These are phyloP conservation scores for Istiophorus platypterus DNA, from an alignment of 2,113 vertebrate genomes.

Conservation along the genomic window DNA sequence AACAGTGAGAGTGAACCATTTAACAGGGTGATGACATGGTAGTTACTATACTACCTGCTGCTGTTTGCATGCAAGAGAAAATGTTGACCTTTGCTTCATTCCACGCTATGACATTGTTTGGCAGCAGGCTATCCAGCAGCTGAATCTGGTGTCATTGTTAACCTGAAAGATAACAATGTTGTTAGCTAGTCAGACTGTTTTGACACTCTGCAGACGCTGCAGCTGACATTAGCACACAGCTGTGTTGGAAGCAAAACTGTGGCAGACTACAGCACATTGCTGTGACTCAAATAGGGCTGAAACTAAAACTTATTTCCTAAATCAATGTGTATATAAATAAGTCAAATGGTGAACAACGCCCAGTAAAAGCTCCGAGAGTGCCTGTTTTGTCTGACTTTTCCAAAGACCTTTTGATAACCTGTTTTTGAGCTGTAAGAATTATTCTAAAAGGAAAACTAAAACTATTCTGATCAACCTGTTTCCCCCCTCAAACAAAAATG, in stretches of 20 bases:
- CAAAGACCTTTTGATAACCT: no score
- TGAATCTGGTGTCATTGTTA: slow-evolving; percentile 56
- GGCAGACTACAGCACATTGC: background rate
- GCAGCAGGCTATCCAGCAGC: slow-evolving; percentile 46
- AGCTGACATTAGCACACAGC: background rate
- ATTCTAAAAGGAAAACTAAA: no score
- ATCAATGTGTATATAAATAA: no score
- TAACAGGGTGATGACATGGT: background rate
- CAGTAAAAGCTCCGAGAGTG: no score
- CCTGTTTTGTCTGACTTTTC: no score
- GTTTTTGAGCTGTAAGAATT: no score
- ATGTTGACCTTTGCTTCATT: slow-evolving; percentile 73
- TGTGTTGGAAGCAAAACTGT: background rate
- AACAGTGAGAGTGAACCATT: background rate
- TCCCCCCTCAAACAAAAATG: no score
- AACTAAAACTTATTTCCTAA: background rate
- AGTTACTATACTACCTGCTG: slow-evolving; percentile 63
- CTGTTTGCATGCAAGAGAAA: slow-evolving; percentile 23
- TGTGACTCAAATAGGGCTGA: no score
- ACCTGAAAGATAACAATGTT: slow-evolving; percentile 70
- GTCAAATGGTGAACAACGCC: no score
- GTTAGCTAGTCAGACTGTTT: slow-evolving; percentile 9
- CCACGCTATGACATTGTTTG: slow-evolving; percentile 40
- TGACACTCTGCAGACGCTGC: background rate
- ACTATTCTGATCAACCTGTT: no score